Percentiles rank a stretch among this genome's conserved stretches.
These are phyloP conservation scores for Sparidentex hasta DNA, from an alignment of 2,797 vertebrate genomes.

Conservation along the genomic window DNA sequence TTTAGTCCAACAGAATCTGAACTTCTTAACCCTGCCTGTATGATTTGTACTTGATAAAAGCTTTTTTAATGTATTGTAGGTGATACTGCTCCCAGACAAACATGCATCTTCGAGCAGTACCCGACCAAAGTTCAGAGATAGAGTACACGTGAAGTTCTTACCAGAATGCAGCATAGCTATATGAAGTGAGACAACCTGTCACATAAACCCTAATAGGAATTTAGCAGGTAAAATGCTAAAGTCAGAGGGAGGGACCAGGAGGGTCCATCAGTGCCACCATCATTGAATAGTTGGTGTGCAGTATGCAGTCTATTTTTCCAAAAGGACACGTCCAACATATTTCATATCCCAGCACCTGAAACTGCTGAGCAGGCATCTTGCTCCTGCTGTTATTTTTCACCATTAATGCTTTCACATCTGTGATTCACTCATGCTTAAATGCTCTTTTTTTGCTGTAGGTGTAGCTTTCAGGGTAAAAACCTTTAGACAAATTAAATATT, in stretches of 20 bases:
- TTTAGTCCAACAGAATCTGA: conserved; percentile 5
- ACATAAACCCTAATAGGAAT: not conserved
- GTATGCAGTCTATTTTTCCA: not conserved
- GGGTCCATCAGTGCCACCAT: not conserved
- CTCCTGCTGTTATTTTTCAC: not conserved
- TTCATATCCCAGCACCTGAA: not conserved
- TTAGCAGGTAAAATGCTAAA: not conserved
- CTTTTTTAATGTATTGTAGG: conserved; percentile 1
- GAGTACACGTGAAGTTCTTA: not conserved
- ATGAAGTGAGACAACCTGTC: not conserved
- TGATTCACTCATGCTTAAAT: not conserved
- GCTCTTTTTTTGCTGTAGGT: not conserved
- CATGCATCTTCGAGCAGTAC: not conserved
- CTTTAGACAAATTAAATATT: not conserved
- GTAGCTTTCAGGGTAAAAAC: not conserved
- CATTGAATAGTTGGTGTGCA: not conserved
- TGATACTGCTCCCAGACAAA: not conserved
- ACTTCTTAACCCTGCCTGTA: not conserved
- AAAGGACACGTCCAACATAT: not conserved
- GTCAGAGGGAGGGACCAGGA: not conserved
- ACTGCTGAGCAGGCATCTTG: not conserved
- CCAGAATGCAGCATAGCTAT: not conserved
- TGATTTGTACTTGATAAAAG: not conserved
- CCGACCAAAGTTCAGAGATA: not conserved
- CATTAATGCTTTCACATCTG: not conserved